Base-by-base conservation (phyloP, 2,888 invertebrate genomes). In the Bellardia bayeri region DNA sequence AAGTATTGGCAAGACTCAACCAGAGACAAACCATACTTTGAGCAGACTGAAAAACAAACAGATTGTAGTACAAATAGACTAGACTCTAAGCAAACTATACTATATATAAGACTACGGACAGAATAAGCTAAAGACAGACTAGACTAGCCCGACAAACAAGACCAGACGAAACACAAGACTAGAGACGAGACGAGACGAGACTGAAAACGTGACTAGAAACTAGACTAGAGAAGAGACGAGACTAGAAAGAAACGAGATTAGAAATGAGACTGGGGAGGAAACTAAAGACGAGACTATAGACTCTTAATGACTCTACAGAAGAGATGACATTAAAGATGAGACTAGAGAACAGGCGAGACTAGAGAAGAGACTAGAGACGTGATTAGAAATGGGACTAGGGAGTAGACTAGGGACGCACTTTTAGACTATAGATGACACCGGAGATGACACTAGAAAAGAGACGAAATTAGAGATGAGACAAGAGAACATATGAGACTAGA, bases 291-390 rank as follows among this genome's bases (percentile, higher is more conserved):
- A 54, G 54, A 54, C 54, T 54, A 54, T n/a, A 54, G 11, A 49
- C 49, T 49, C 5, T 54, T n/a, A n/a, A n/a, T n/a, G n/a, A n/a
- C n/a, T n/a, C n/a, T n/a, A n/a, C n/a, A n/a, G n/a, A n/a, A n/a
- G n/a, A n/a, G n/a, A n/a, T n/a, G n/a, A n/a, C n/a, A n/a, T n/a
- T n/a, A n/a, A n/a, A 54, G 54, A 16, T 16, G n/a, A 54, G 16
- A 54, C 54, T 54, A 54, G n/a, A 54, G 54, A 54, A n/a, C n/a
- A 54, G 54, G 5, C 54, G n/a, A 54, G 16, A 54, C 54, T 54
- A 54, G n/a, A 54, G 54, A 54, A n/a, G n/a, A 54, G n/a, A 16
- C 54, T 16, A 54, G n/a, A 16, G 54, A n/a, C 54, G n/a, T 16
- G n/a, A 54, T 16, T 54, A 54, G n/a, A 54, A 16, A 54, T 16